These are phyloP conservation scores for Larimichthys polyactis DNA, from an alignment of 2,113 vertebrate genomes.

Conservation along the genomic window DNA sequence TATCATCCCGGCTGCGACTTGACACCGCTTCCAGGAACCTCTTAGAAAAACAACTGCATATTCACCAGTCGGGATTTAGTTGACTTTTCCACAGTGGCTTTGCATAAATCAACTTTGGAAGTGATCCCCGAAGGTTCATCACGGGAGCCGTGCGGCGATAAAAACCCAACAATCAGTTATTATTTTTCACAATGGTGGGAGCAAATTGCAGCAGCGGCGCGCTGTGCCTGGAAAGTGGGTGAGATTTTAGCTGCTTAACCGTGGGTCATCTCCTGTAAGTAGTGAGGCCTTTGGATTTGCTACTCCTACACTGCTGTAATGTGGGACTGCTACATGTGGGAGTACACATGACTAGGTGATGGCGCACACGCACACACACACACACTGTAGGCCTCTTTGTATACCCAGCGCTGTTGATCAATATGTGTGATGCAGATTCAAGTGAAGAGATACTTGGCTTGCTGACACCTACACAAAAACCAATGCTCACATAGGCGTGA, in stretches of 20 bases:
- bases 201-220: constrained; percentile 23
- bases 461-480: constrained; percentile 62
- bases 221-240: constrained; percentile 9
- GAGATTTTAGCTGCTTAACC: constrained; percentile 51
- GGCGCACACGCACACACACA: neutral
- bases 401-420: constrained; percentile 32
- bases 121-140: constrained; percentile 36
- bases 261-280: constrained; percentile 50
- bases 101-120: constrained; percentile 67
- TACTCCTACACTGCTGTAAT: constrained; percentile 54
- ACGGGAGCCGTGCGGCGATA: constrained; percentile 26
- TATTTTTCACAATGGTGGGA: constrained; percentile 50
- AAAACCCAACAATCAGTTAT: constrained; percentile 56
- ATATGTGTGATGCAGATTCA: constrained; percentile 51
- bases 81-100: constrained; percentile 62
- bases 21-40: constrained; percentile 36
- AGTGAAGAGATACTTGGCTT: constrained; percentile 45
- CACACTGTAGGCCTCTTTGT: constrained; percentile 9
- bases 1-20: constrained; percentile 5
- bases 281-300: constrained; percentile 43
- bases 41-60: constrained; percentile 23
- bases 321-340: constrained; percentile 1
- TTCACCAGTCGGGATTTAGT: constrained; percentile 56
- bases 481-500: constrained; percentile 38
- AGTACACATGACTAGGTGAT: constrained; percentile 1